Conservation (phyloP, 2,797 vertebrate genomes). For the Hydrolagus colliei region DNA sequence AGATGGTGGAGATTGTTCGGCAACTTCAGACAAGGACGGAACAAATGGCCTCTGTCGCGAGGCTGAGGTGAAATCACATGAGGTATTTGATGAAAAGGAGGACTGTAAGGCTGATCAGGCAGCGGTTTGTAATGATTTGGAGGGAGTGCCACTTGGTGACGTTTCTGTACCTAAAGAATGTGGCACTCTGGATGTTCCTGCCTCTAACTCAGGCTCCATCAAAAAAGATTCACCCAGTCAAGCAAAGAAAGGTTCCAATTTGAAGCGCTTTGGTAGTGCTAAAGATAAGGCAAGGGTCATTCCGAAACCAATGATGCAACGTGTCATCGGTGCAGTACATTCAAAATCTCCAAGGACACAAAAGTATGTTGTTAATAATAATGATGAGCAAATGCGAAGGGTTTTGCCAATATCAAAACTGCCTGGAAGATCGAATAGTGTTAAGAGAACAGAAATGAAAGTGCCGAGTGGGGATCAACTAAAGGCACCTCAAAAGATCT, state of each 20-base stretch:
- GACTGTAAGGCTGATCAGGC: slow-evolving; percentile 45
- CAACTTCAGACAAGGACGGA: slow-evolving; percentile 70
- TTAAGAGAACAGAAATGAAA: slow-evolving; percentile 57
- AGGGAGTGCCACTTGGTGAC: slow-evolving; percentile 51
- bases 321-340: slow-evolving; percentile 38
- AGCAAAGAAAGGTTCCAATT: slow-evolving; percentile 44
- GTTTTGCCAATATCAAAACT: slow-evolving; percentile 80
- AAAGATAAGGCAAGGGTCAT: slow-evolving; percentile 51
- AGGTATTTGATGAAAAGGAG: slow-evolving; percentile 37
- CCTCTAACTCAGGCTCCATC: background rate
- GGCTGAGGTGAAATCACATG: slow-evolving; percentile 33
- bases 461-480: slow-evolving; percentile 42
- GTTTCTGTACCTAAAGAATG: slow-evolving; percentile 37
- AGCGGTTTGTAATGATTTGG: slow-evolving; percentile 57
- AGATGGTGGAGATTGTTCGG: slow-evolving; percentile 76
- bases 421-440: slow-evolving; percentile 48
- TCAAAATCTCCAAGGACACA: slow-evolving; percentile 62
- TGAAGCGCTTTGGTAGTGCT: slow-evolving; percentile 47
- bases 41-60: slow-evolving; percentile 50
- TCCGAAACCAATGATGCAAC: slow-evolving; percentile 43
- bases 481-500: slow-evolving; percentile 59
- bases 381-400: slow-evolving; percentile 80
- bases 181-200: background rate
- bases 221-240: slow-evolving; percentile 41
- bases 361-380: slow-evolving; percentile 52